Base-by-base conservation (phyloP, 2,113 vertebrate species). In the Pyrgilauda ruficollis region DNA sequence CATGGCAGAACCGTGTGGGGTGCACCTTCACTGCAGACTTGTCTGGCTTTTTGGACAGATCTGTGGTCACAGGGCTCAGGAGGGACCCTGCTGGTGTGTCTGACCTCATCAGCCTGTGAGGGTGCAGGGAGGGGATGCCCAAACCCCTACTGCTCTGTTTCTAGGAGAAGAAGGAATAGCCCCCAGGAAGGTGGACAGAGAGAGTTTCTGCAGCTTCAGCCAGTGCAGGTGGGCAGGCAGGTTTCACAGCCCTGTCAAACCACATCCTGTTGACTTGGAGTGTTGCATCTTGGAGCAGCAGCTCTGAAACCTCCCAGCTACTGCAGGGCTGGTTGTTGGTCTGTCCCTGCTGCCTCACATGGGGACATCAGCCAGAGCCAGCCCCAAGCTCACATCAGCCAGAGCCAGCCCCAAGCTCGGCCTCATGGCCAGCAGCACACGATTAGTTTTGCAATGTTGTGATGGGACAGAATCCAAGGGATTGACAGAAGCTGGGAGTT, bases 1-100 rank as follows among this genome's bases (percentile, higher is more conserved):
- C 8, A 0, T 9, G 41, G 37, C 2, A 31, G 35, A 75, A 68
- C 23, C 4, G 1, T 1, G 14, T 31, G 27, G 24, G 4, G 28
- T 61, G 52, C n/a, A 28, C 72, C 39, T 86, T 30, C 27, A 7
- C 5, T 47, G 85, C 59, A 73, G 2, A 37, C 28, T 22, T 28
- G 20, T 41, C 61, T 58, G 27, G 2, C 44, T 88, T 37, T 31
- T 6, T 21, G 72, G 56, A 13, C n/a, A 76, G 50, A 30, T 5
- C 27, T 56, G 41, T 61, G 64, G 9, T 58, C 11, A 10, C 55
- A 63, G 46, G 17, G 33, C 58, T 68, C 55, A 23, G 52, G 50
- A 74, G 61, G 31, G 76, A 30, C 11, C 11, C 44, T 84, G 72
- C 52, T 80, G 61, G 35, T 3, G 1, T 70, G 56, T 56, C 13